Base-by-base conservation (phyloP, 2,797 vertebrate genomes). In the Kryptolebias ocellatus region DNA sequence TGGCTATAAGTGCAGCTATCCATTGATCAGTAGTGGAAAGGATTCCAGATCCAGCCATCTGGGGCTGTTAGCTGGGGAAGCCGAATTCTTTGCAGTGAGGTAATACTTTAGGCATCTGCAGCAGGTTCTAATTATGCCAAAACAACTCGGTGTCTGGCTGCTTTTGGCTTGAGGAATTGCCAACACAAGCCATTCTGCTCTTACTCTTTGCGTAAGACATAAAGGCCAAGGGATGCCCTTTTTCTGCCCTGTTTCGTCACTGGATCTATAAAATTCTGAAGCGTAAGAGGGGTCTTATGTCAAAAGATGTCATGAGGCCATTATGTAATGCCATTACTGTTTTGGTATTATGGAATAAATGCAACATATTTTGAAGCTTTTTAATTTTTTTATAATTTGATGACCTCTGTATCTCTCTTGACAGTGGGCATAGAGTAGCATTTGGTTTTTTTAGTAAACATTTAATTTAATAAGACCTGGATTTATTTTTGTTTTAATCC, bases 81-180 rank as follows among this genome's bases (percentile, higher is more conserved):
- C 90, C 91, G 81, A 86, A 80, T 88, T 91, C 85, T 86, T 79
- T 67, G 62, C 76, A 76, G 79, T 92, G 92, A 93, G 86, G 88
- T 92, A 89, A 92, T 88, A 83, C 80, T 73, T 89, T 74, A 90
- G 84, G 89, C 90, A 91, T 93, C 84, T 91, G 87, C 87, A 90
- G 89, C 86, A 88, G 90, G 85, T 92, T 93, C 83, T 92, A 89
- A 91, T 94, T 91, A 92, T 88, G 90, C 90, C 91, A 90, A 84
- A 91, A 85, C 78, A 86, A 73, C 81, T 83, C 78, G 67, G 82
- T 80, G 87, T 91, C 91, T 90, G 86, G 87, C 87, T 87, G 84
- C 56, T 60, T 90, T 89, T 85, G 83, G 80, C 71, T 5, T 55
- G 76, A 79, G 61, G 71, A 78, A 76, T 66, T 70, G 84, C 87